These are phyloP conservation scores for Orius laevigatus DNA, from an alignment of 1,140 invertebrate genomes.

Conservation along the genomic window DNA sequence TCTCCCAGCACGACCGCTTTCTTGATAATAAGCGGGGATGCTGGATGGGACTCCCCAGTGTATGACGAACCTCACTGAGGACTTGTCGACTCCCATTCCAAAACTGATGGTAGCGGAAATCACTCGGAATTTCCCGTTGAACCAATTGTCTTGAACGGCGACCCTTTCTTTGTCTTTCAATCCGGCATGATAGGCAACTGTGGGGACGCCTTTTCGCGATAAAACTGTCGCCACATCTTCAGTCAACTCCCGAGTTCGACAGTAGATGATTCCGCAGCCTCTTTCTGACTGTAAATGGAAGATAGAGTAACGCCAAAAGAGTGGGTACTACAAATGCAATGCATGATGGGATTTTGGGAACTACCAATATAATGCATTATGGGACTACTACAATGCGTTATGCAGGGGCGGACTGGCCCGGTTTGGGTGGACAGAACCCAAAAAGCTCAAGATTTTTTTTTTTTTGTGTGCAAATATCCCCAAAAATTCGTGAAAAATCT, in stretches of 20 bases:
- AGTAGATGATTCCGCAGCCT: constrained; percentile 50
- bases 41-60: constrained; percentile 88
- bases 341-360: no score
- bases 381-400: no score
- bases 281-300: constrained; percentile 23
- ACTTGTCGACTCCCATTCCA: constrained; percentile 61
- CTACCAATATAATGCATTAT: no score
- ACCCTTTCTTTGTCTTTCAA: constrained; percentile 32
- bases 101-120: constrained; percentile 50
- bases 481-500: no score
- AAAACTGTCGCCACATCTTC: constrained; percentile 40
- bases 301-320: no score
- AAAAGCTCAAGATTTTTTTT: no score
- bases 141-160: constrained; percentile 46
- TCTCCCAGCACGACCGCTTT: constrained; percentile 45
- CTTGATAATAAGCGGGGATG: constrained; percentile 41
- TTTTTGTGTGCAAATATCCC: no score
- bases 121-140: constrained; percentile 40
- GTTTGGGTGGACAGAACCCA: no score
- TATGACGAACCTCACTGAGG: constrained; percentile 60
- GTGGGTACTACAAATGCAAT: no score
- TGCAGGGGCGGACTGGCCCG: no score
- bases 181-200: constrained; percentile 48
- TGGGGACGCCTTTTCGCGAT: constrained; percentile 33
- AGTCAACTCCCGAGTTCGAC: constrained; percentile 46